Percentiles rank a stretch among this genome's conserved stretches.
phyloP scores from a whole-genome alignment of 2,113 vertebrate species.

The Serinus canaria region DNA sequence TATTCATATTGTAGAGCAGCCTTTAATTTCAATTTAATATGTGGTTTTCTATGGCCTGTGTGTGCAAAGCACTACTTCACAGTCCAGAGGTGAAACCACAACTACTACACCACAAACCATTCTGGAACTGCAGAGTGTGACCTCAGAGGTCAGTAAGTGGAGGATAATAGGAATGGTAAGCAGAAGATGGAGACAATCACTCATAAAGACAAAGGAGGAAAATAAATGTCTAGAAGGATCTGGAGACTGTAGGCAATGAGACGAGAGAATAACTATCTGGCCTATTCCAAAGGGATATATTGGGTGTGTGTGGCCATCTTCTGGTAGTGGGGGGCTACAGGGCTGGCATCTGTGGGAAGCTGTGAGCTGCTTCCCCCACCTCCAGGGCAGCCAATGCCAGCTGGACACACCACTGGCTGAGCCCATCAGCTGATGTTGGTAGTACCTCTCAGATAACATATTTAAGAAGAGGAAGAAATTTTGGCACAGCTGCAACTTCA shows the following conservation, averaged over 20 bases:
- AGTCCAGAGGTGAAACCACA: conserved; percentile 21
- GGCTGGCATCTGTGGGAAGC: background rate
- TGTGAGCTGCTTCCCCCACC: background rate
- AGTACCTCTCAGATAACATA: background rate
- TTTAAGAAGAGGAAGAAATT: background rate
- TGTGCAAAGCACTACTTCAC: background rate
- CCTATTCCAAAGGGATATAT: background rate
- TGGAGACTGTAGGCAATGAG: background rate
- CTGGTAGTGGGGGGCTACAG: background rate
- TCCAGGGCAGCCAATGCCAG: background rate
- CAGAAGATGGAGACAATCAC: background rate
- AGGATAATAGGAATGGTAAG: background rate
- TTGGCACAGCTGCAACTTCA: background rate
- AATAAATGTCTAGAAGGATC: background rate
- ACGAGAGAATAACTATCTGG: background rate
- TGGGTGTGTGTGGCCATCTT: background rate
- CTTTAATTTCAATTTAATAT: conserved; percentile 14
- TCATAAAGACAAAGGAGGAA: background rate
- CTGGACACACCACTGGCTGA: background rate
- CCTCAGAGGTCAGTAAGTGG: background rate
- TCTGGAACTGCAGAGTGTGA: background rate
- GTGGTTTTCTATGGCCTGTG: background rate
- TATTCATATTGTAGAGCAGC: background rate
- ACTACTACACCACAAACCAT: background rate
- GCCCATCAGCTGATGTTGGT: background rate